These are phyloP conservation scores for Orientallactaga bullata DNA, from an alignment of 2,113 vertebrate species.

Conservation along the genomic window DNA sequence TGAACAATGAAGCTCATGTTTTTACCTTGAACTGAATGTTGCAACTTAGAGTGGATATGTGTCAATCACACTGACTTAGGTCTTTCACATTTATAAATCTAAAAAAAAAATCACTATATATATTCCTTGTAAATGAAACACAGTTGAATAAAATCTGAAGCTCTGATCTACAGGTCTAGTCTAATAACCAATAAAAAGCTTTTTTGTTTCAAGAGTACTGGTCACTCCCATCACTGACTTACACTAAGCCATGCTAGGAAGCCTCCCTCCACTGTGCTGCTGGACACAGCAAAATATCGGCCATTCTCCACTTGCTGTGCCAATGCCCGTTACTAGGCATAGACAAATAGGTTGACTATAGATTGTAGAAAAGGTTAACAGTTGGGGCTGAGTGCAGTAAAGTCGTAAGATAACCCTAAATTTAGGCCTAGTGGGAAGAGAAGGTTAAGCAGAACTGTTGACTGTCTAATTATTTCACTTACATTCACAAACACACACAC, in stretches of 20 bases:
- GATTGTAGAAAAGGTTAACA: neutral
- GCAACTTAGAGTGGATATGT: neutral
- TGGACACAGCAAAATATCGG: neutral
- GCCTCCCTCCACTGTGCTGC: too few relatives aligned
- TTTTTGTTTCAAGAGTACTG: neutral
- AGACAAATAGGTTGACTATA: neutral
- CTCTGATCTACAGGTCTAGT: neutral
- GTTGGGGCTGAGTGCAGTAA: neutral
- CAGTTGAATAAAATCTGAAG: constrained; percentile 7
- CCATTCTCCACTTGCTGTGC: neutral
- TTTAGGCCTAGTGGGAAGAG: neutral
- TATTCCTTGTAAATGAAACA: neutral
- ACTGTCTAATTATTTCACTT: neutral
- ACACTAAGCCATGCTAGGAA: neutral
- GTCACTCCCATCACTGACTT: neutral
- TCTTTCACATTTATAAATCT: neutral
- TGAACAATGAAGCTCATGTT: neutral
- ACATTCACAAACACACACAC: neutral
- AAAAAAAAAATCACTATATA: neutral
- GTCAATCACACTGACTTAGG: neutral
- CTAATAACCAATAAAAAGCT: neutral
- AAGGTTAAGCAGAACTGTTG: neutral
- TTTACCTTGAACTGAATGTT: constrained; percentile 30
- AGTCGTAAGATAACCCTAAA: neutral
- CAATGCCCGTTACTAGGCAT: neutral